Percentiles rank a stretch among this genome's conserved stretches.
phyloP scores from a whole-genome alignment of 2,888 invertebrate species.

The Dicycla oo region DNA sequence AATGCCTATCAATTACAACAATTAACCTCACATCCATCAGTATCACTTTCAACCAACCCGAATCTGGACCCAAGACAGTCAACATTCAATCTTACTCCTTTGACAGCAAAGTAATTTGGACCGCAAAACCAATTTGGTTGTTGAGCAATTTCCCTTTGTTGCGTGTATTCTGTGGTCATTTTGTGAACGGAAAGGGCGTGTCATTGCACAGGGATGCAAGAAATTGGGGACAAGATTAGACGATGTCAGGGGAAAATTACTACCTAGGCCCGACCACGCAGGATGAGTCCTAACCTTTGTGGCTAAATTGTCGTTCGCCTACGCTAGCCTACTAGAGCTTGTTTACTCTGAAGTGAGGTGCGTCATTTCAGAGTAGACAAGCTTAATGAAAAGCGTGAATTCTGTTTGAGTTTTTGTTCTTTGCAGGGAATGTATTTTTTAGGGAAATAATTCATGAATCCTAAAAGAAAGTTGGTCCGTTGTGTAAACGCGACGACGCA shows the following conservation, averaged over 20 bases:
- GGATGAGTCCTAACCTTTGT: slow-evolving; percentile 39
- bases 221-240: slow-evolving; percentile 63
- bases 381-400: slow-evolving; percentile 10
- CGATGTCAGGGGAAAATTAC: slow-evolving; percentile 74
- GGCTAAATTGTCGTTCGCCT: slow-evolving; percentile 29
- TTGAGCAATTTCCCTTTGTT: slow-evolving; percentile 54
- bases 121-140: slow-evolving; percentile 46
- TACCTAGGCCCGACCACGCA: slow-evolving; percentile 27
- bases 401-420: neutral
- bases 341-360: no score
- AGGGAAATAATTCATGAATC: slow-evolving; percentile 1
- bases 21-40: slow-evolving; percentile 57
- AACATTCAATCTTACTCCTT: slow-evolving; percentile 54
- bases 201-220: slow-evolving; percentile 58
- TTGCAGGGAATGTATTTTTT: neutral
- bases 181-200: slow-evolving; percentile 56
- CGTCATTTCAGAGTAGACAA: no score
- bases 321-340: neutral
- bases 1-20: slow-evolving; percentile 61
- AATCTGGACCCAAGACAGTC: slow-evolving; percentile 17
- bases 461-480: slow-evolving; percentile 6
- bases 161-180: slow-evolving; percentile 49
- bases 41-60: slow-evolving; percentile 45
- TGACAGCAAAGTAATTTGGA: slow-evolving; percentile 30
- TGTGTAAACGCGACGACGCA: slow-evolving; percentile 14